Evolutionary conservation across 2,888 invertebrate genomes (phyloP).

Genomic region (Periphyllus acericola): DNA sequence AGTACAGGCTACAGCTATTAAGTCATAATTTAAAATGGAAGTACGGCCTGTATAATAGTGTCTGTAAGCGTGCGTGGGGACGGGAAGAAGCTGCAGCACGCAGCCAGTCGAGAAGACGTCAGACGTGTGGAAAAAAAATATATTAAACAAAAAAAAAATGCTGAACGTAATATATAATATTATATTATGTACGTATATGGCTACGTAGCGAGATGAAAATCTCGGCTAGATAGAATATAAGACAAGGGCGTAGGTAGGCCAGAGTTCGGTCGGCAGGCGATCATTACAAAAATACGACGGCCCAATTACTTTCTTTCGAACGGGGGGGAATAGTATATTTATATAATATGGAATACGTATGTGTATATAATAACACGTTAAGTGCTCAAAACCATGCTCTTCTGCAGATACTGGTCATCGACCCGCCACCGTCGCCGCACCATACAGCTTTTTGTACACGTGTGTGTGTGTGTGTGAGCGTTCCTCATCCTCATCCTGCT

Average conservation of each 20-base stretch:
- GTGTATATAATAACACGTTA: slow-evolving; percentile 58
- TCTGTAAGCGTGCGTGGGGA: background rate
- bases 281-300: slow-evolving; percentile 49
- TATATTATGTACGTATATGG: too few relatives aligned
- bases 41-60: background rate
- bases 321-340: background rate
- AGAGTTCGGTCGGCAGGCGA: slow-evolving; percentile 41
- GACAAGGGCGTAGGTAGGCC: slow-evolving; percentile 42
- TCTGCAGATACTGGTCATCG: slow-evolving; percentile 46
- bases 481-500: background rate
- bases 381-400: slow-evolving; percentile 54
- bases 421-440: slow-evolving; percentile 16
- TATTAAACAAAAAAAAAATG: background rate
- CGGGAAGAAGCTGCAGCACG: background rate
- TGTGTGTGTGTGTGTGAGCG: background rate
- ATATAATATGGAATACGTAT: background rate
- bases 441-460: background rate
- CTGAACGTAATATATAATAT: background rate
- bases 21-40: slow-evolving; percentile 33
- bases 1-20: slow-evolving; percentile 32
- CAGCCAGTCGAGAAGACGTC: background rate
- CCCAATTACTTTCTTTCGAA: slow-evolving; percentile 58
- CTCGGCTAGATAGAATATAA: background rate
- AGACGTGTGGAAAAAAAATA: slow-evolving; percentile 10
- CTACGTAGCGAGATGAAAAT: slow-evolving; percentile 47